phyloP scores from a whole-genome alignment of 2,113 vertebrate genomes.

The Geococcyx californianus region DNA sequence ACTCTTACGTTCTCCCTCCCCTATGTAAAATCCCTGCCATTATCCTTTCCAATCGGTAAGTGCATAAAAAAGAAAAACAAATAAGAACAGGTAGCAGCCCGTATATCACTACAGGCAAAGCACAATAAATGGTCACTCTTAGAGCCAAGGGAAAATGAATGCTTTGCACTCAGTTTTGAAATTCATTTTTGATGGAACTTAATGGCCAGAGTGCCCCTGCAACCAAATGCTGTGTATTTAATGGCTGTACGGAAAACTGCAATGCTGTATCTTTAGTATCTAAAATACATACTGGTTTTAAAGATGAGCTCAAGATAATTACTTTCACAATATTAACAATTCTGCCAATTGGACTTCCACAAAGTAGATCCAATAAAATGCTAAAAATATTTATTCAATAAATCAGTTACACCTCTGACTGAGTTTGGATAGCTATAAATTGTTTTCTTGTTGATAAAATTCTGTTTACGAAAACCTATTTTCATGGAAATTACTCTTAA shows the following conservation, averaged over 20 bases:
- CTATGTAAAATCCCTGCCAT: background rate
- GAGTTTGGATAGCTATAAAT: background rate
- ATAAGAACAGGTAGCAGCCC: background rate
- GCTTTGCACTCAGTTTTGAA: background rate
- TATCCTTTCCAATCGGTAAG: background rate
- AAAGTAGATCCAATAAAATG: conserved; percentile 19
- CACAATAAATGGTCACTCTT: background rate
- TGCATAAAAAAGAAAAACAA: background rate
- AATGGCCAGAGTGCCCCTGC: conserved; percentile 8
- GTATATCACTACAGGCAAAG: background rate
- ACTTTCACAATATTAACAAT: conserved; percentile 44
- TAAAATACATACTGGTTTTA: conserved; percentile 19
- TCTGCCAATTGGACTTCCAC: conserved; percentile 32
- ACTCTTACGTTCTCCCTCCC: background rate
- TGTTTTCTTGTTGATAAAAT: conserved; percentile 40
- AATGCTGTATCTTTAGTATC: background rate
- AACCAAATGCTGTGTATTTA: background rate
- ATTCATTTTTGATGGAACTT: conserved; percentile 24
- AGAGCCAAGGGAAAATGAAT: background rate
- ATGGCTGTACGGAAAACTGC: conserved; percentile 14
- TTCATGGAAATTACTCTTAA: background rate
- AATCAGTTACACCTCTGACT: conserved; percentile 12
- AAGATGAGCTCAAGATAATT: conserved; percentile 33
- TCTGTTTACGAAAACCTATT: conserved; percentile 24
- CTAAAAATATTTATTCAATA: conserved; percentile 38